Base-by-base conservation (phyloP, 2,113 vertebrate genomes). In the Irena cyanogastra region DNA sequence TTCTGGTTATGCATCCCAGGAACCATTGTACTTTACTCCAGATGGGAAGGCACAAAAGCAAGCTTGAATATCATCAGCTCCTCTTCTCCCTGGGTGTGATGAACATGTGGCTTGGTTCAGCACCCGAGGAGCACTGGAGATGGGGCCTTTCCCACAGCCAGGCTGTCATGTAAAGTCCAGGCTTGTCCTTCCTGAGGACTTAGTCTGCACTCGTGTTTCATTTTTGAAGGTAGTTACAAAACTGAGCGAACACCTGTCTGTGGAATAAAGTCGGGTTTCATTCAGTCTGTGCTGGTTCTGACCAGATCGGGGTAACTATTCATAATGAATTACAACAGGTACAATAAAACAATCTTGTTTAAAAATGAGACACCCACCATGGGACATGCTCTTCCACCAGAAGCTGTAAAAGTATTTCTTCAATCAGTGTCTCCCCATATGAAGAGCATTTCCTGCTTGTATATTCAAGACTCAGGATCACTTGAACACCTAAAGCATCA, bases 31-130 rank as follows among this genome's bases (percentile, higher is more conserved):
- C 21, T 93, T 74, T 64, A 42, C 13, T 69, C 44, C 45, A 31
- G 52, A 65, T 27, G 1, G 5, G 26, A 85, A 82, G 26, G 22
- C 1, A 1, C 0, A 2, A 64, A 57, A 49, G 21, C 15, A 83
- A 84, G 31, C 3, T 30, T 47, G 49, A 16, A 23, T 18, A 53
- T 63, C 47, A 16, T 56, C 50, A 87, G 17, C 28, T 76, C 9
- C 42, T 41, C 39, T 78, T 86, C 37, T 61, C 42, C 61, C 72
- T 94, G 20, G 12, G 31, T 19, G 5, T 89, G 49, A 50, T 23
- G 82, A 94, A 69, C 45, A 76, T 41, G 11, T 65, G 41, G 47
- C 75, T 93, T 84, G 41, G 78, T 93, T 77, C 68, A 59, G 53
- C 1, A 1, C 18, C 27, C 3, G 2, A 83, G 68, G 37, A 89